Percentiles rank a stretch among this genome's conserved stretches.
Conservation (phyloP, 2,888 invertebrate species). For the Thymelicus acteon region DNA sequence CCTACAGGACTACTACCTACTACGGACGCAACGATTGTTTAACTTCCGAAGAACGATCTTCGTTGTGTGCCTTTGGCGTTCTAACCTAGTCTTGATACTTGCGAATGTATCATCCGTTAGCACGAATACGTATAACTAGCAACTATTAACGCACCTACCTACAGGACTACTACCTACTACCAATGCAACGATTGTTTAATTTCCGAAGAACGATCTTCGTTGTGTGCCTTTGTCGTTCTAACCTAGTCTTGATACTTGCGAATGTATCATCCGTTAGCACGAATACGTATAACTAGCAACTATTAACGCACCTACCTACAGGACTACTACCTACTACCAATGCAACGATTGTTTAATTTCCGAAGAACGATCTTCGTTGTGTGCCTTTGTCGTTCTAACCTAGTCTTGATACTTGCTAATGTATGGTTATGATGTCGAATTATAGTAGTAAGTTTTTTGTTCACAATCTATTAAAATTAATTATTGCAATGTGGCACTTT, state of each 20-base stretch:
- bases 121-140: slow-evolving; percentile 10
- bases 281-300: slow-evolving; percentile 9
- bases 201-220: not conserved
- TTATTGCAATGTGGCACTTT: no score
- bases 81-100: no score
- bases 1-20: slow-evolving; percentile 44
- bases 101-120: slow-evolving; percentile 48
- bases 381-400: no score
- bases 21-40: not conserved
- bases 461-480: no score
- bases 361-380: not conserved
- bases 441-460: no score
- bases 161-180: slow-evolving; percentile 36
- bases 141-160: slow-evolving; percentile 45
- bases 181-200: not conserved
- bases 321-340: not conserved
- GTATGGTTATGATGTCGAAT: no score
- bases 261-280: slow-evolving; percentile 49
- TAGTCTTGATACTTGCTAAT: no score
- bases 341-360: not conserved
- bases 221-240: no score
- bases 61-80: not conserved
- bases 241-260: no score
- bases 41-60: not conserved
- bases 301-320: slow-evolving; percentile 48